Percentiles rank a stretch among this genome's conserved stretches.
Conservation (phyloP, 2,888 invertebrate genomes). For the Macrophya annulata region DNA sequence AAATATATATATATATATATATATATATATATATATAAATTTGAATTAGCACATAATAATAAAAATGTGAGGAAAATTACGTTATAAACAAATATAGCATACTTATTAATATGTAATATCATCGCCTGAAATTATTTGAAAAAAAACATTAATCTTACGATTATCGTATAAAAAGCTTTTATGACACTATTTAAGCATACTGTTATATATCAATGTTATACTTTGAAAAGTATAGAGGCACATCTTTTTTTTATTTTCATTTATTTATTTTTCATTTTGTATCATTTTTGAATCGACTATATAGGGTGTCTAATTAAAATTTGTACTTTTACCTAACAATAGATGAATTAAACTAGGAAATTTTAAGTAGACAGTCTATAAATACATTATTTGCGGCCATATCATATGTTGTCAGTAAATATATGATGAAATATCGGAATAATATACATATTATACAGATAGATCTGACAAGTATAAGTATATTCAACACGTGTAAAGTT, state of each 20-base stretch:
- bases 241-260: background rate
- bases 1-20: background rate
- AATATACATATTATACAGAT: slow-evolving; percentile 60
- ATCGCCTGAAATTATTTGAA: slow-evolving; percentile 63
- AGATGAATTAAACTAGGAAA: slow-evolving; percentile 38
- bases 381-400: slow-evolving; percentile 36
- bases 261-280: background rate
- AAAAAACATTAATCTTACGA: slow-evolving; percentile 6
- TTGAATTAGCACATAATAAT: background rate
- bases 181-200: slow-evolving; percentile 31
- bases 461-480: slow-evolving; percentile 72
- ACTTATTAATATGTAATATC: slow-evolving; percentile 37
- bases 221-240: slow-evolving; percentile 36
- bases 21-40: background rate
- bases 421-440: slow-evolving; percentile 62
- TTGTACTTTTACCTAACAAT: slow-evolving; percentile 3
- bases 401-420: slow-evolving; percentile 46
- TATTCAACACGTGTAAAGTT: slow-evolving; percentile 76
- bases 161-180: slow-evolving; percentile 10
- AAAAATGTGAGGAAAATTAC: background rate
- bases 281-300: background rate
- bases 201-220: slow-evolving; percentile 8
- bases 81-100: slow-evolving; percentile 29
- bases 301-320: slow-evolving; percentile 44
- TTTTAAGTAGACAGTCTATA: slow-evolving; percentile 49